Conservation (phyloP, 37 sponge, comb jelly and placozoan species). For the Aplysina aerophoba region DNA sequence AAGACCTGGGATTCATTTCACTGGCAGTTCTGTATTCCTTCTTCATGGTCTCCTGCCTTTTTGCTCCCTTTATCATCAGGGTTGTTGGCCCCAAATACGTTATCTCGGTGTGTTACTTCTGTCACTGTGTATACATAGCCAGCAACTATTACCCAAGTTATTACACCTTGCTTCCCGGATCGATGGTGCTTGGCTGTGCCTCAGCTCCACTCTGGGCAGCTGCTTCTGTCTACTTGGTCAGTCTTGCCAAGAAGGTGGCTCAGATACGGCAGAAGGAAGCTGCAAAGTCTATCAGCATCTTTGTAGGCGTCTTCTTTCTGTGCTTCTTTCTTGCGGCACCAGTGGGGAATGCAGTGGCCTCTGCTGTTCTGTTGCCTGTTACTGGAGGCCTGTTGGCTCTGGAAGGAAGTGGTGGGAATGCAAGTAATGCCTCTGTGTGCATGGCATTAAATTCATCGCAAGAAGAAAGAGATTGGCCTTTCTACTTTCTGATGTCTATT, state of each 20-base stretch:
- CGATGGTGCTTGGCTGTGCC: constrained; percentile 56
- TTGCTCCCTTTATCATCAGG: constrained; percentile 1
- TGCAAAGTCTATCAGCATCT: not conserved
- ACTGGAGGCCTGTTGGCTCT: not conserved
- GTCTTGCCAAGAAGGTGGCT: not conserved
- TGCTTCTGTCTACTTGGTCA: not conserved
- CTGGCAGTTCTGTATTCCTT: not conserved
- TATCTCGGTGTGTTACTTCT: not conserved
- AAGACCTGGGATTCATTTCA: not conserved
- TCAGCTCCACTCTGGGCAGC: constrained; percentile 72
- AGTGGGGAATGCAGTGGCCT: not conserved
- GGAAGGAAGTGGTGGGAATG: no score
- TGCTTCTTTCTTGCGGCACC: not conserved
- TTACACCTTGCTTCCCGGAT: constrained; percentile 73
- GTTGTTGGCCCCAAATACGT: constrained; percentile 12
- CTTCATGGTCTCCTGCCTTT: not conserved
- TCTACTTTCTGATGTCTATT: not conserved
- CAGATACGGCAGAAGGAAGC: not conserved
- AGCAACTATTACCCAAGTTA: constrained; percentile 72
- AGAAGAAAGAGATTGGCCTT: not conserved
- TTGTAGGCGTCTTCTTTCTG: not conserved
- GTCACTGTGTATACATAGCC: constrained; percentile 32
- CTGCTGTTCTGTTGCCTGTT: not conserved
- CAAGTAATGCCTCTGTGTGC: no score
- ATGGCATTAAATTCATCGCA: no score